Base-by-base conservation (phyloP, 2,113 vertebrate genomes). In the Coracopsis vasa region DNA sequence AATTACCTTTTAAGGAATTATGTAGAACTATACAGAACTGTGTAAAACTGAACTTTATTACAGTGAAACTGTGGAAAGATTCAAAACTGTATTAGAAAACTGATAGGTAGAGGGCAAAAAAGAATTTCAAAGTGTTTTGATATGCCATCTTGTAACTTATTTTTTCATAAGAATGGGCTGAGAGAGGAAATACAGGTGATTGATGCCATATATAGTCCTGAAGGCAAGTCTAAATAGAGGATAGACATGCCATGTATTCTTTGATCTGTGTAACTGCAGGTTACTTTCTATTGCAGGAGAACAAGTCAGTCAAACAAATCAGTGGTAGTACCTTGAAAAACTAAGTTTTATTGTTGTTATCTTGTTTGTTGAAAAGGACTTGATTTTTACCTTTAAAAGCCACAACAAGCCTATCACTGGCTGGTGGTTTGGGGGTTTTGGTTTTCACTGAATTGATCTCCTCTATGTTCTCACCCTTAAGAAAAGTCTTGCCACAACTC, bases 401-500 rank as follows among this genome's bases (percentile, higher is more conserved):
- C 78, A 50, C 25, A 65, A 56, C 37, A 90, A 70, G 10, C 37
- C 33, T 73, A 31, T 10, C 27, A 69, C n/a, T 62, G 20, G 7
- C 47, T 80, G 33, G 33, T 75, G 37, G 11, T 47, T 27, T 67
- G 21, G 6, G 13, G 3, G 5, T 7, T 41, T 11, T 23, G 62
- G 87, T 81, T 87, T 48, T 8, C 51, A 81, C 31, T 78, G 65
- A 92, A 80, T 80, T 92, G 48, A 75, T 89, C 42, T 44, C 54
- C 81, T 95, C 94, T 90, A 91, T 54, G 71, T 92, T 92, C 60
- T 86, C 37, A 74, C 95, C 27, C 39, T 73, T 62, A 23, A 10
- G 84, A 73, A 86, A 95, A 95, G 37, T 85, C 66, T 97, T 94
- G 45, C 31, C 67, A 92, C 19, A 42, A 90, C 71, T 92, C 97